Conservation (phyloP, 2,113 vertebrate genomes). For the Cathartes aura region DNA sequence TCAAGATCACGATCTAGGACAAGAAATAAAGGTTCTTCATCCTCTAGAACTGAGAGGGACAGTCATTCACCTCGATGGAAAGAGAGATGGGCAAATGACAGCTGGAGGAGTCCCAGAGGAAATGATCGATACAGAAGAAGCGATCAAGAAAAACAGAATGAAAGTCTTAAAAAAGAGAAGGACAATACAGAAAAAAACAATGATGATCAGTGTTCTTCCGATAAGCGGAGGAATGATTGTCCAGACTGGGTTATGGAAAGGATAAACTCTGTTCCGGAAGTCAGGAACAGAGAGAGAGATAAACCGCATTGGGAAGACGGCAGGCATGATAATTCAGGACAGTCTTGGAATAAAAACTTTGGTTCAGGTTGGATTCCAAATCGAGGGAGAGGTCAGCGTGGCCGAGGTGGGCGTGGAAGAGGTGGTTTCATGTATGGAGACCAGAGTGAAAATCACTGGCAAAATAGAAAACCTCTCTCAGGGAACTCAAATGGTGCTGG, state of each 20-base stretch:
- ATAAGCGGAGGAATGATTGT: conserved; percentile 83
- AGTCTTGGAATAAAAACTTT: conserved; percentile 80
- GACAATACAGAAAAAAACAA: conserved; percentile 69
- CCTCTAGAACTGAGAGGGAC: conserved; percentile 79
- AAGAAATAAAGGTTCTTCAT: conserved; percentile 79
- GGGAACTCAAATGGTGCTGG: conserved; percentile 87
- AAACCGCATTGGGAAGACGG: conserved; percentile 84
- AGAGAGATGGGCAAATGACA: conserved; percentile 83
- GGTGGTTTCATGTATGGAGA: conserved; percentile 81
- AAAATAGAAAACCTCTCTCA: conserved; percentile 87
- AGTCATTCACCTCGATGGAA: conserved; percentile 86
- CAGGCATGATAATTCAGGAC: conserved; percentile 78
- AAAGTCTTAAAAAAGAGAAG: conserved; percentile 78
- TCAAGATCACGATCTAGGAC: conserved; percentile 83
- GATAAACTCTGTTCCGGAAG: conserved; percentile 78
- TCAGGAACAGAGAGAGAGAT: conserved; percentile 79
- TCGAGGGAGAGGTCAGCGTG: conserved; percentile 79
- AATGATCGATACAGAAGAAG: conserved; percentile 78
- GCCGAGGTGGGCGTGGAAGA: conserved; percentile 72
- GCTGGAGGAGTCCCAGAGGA: conserved; percentile 80
- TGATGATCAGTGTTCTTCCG: conserved; percentile 76
- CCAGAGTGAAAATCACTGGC: conserved; percentile 85
- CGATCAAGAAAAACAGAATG: conserved; percentile 79
- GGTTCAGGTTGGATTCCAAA: conserved; percentile 79
- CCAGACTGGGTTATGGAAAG: conserved; percentile 92